Conservation (phyloP, 2,888 invertebrate genomes). For the Drosophila robusta region DNA sequence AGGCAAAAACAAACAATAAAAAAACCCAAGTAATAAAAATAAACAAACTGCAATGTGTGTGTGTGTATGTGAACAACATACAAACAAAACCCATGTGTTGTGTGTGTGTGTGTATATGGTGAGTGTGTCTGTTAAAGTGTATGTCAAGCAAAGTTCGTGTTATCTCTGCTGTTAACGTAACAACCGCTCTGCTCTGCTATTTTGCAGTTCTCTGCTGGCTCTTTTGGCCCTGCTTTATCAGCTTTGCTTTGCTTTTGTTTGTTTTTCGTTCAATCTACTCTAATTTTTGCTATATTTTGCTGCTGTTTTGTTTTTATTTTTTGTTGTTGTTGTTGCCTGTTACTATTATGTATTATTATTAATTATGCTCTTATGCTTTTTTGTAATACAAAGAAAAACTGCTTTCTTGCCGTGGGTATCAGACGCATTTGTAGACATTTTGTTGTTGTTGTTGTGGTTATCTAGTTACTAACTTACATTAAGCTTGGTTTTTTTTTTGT, state of each 20-base stretch:
- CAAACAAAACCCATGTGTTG: slow-evolving; percentile 39
- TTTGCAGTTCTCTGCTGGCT: slow-evolving; percentile 13
- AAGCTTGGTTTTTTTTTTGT: slow-evolving; percentile 30
- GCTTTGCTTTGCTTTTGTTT: neutral
- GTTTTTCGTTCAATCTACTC: slow-evolving; percentile 22
- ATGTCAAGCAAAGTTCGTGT: slow-evolving; percentile 29
- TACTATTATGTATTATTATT: slow-evolving; percentile 37
- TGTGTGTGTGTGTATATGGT: slow-evolving; percentile 2
- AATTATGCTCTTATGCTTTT: slow-evolving; percentile 28
- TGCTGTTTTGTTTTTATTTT: slow-evolving; percentile 19
- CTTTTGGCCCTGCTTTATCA: slow-evolving; percentile 2
- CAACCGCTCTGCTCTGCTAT: slow-evolving; percentile 9
- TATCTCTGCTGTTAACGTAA: slow-evolving; percentile 24
- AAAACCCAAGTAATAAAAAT: neutral
- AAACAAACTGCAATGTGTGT: slow-evolving; percentile 13
- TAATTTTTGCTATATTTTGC: slow-evolving; percentile 41
- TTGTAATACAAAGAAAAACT: slow-evolving; percentile 64
- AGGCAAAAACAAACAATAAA: slow-evolving; percentile 31
- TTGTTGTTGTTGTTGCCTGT: slow-evolving; percentile 30
- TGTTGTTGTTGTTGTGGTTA: slow-evolving; percentile 33
- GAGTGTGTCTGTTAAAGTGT: neutral
- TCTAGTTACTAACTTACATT: slow-evolving; percentile 70
- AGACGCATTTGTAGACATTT: slow-evolving; percentile 12
- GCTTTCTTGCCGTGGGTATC: slow-evolving; percentile 37
- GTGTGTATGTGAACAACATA: slow-evolving; percentile 45